Evolutionary conservation across 2,113 vertebrate species (phyloP), one percentile per base, ranked within the genome.

Genomic region (Steatornis caripensis): DNA sequence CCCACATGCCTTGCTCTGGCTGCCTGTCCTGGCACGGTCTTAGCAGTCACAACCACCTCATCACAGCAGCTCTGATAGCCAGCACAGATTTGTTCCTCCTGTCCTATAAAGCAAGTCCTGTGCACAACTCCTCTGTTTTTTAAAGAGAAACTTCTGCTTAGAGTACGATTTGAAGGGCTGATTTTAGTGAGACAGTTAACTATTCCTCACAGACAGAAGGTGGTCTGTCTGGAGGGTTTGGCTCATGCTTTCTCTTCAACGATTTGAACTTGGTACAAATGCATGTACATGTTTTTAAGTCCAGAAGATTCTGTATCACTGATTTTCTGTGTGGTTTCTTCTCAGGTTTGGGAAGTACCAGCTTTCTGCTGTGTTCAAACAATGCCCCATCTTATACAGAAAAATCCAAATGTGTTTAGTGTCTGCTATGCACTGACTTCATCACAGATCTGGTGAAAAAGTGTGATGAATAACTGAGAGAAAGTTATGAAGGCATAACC

Each of bases 401-500:
- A 89, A 81, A 92, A 71, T 70, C 27, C 0, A 9, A 80, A 11
- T 3, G 16, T 60, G 24, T 78, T 95, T 84, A 81, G 11, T 12
- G 15, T 87, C 61, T 94, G 81, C 78, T 78, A 65, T 70, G 65
- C 57, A n/a, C 39, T 1, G 2, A 55, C 34, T 93, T 93, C 70
- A 41, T 85, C 62, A 45, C 22, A 65, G 26, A 48, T 29, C 41
- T 70, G 22, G 34, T 80, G 85, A 75, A 78, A 82, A 83, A 64
- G 48, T 66, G n/a, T 64, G 70, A 78, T 75, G 74, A 94, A 84
- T 81, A 89, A 91, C 45, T 69, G 78, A 95, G 51, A 96, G 39
- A 92, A 85, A 86, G 58, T 58, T 72, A 53, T 10, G 15, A 85
- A 94, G 88, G 49, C 43, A 45, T 87, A 71, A 85, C 87, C 66